Evolutionary conservation across 1,140 invertebrate species (phyloP), one percentile per base, ranked within the genome.

Genomic region (Drosophila triauraria): DNA sequence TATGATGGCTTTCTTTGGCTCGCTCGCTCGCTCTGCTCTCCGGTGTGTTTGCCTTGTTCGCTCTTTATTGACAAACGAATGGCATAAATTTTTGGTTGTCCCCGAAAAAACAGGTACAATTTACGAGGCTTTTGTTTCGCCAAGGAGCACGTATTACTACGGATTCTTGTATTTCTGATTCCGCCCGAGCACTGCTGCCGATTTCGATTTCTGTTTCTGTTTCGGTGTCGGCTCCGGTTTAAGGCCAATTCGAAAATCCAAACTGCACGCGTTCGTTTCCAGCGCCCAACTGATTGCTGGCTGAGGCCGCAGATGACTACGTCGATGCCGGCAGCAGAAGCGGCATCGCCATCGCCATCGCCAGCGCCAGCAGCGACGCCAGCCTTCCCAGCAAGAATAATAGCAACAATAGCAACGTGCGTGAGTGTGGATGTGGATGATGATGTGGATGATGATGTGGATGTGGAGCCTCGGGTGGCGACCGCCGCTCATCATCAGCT

Each of bases 211-310:
- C 42, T 40, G 53, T 38, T 32, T 30, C 43, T 32, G 38, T 1
- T 13, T 35, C 51, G 9, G 51, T 63, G 47, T 63, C 43, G 13
- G 47, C 40, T 72, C 62, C 3, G 65, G n/a, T 67, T 77, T 77
- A 54, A 60, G 44, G 43, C 50, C 43, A 81, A 63, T 70, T 65
- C 35, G 75, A 72, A 70, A 82, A 64, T 80, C 46, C 67, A 90
- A 79, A 90, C 85, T 90, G 85, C 75, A 82, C 85, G 81, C 85
- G 70, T 79, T 82, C 78, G 75, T 76, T 79, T 70, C 81, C 85
- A 85, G 75, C 64, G 70, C 67, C 51, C 85, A 85, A 90, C 85
- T 88, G 85, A 88, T 81, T 72, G 54, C 70, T 81, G 56, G 47
- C 40, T 54, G 60, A 67, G 67, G 68, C 68, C 51, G 59, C 70